Evolutionary conservation across 2,113 vertebrate genomes (phyloP), one percentile per base, ranked within the genome.

Genomic region (Lasiurus borealis): DNA sequence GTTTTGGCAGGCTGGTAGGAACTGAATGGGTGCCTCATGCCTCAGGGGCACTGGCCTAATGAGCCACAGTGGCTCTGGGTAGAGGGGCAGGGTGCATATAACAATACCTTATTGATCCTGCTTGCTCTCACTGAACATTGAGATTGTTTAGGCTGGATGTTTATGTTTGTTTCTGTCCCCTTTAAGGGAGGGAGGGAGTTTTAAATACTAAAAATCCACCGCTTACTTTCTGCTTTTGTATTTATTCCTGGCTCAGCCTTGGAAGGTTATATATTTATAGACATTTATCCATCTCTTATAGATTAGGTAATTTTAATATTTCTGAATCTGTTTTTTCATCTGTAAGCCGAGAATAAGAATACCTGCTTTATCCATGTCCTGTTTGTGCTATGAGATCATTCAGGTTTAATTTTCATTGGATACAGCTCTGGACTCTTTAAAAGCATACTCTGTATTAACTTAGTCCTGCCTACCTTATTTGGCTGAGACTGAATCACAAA

Each of bases 261-360:
- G n/a, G n/a, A n/a, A n/a, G n/a, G n/a, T n/a, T n/a, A 52, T 77
- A 77, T 77, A 77, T 16, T 50, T 77, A 31, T 77, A 19, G 75
- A 77, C n/a, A 77, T 52, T 31, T 52, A 77, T 52, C 46, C 29
- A 77, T 77, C n/a, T 77, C 48, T n/a, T n/a, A 52, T 52, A 50
- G 75, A 77, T 48, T n/a, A 52, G 73, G n/a, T 92, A 71, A 84
- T 48, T 76, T 46, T 46, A 68, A 75, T 72, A 31, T 66, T 59
- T 68, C 27, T 59, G 77, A 34, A 34, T 90, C 23, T 85, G 46
- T 92, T 50, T 90, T 54, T 93, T 91, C 29, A 75, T 44, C 23
- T 76, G 50, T 71, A 71, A 78, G 71, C 34, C 40, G 31, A 27
- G 40, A 64, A n/a, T 29, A 46, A 50, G 14, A 78, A 71, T 27